Base-by-base conservation (phyloP, 2,888 invertebrate species). In the Zele albiditarsus region DNA sequence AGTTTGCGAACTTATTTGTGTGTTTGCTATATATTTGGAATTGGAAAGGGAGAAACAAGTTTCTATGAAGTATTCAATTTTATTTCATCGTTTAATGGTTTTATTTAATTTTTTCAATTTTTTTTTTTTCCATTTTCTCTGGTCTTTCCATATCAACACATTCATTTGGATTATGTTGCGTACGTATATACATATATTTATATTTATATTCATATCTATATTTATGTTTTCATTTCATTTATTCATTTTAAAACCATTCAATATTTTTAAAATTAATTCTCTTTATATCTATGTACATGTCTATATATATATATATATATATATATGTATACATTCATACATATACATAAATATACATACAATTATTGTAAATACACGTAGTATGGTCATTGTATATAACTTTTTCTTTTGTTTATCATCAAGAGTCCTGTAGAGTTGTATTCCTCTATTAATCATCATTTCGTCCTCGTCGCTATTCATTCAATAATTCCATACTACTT, bases 311-410 rank as follows among this genome's bases (percentile, higher is more conserved):
- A 14, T 12, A 60, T 58, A 33, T 66, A 25, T 46, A n/a, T 33
- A 70, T 70, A 70, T 70, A 70, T 57, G 38, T 12, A 38, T 38
- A 38, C 38, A 66, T 33, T 57, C 58, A 70, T 28, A 65, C 31
- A 57, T 49, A 53, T 70, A 20, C 33, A 65, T 57, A 66, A 66
- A 46, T 71, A 63, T 65, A 66, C 57, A 75, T 46, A 46, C 33
- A 71, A 46, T 49, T 85, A 85, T 86, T 81, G 84, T 85, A 84
- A 82, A 86, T 85, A 85, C 84, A 85, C 83, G 82, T 86, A 84
- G 81, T 82, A 86, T 86, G 86, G 85, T 86, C 84, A 82, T 84
- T 82, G 82, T 77, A 80, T 81, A 78, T 76, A 75, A 49, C 74
- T 60, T 74, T 68, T 60, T 27, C 65, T 58, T 23, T 65, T 65